Base-by-base conservation (phyloP, 2,888 invertebrate species). In the Ecdyonurus torrentis region DNA sequence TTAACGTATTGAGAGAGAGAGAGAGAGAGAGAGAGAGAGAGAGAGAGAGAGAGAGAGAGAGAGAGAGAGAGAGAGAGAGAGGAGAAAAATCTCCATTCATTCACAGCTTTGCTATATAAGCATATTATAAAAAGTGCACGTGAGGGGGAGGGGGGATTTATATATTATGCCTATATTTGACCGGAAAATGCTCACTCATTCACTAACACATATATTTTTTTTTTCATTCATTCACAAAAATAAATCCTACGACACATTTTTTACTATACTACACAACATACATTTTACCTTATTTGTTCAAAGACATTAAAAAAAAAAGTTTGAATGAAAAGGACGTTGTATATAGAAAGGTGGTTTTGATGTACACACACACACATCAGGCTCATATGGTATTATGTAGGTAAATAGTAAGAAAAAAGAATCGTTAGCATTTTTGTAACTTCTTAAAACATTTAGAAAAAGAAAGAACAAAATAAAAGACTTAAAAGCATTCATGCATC, bases 71-170 rank as follows among this genome's bases (percentile, higher is more conserved):
- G 22, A 19, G 15, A 55, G n/a, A 63, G 10, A 24, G 5, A 25
- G 22, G n/a, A 62, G n/a, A 52, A 23, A 1, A 3, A 25, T 37
- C 37, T n/a, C 37, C 15, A 37, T 37, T 23, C 59, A 23, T 23
- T 23, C 24, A 7, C 59, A 7, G 23, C 15, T 59, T 20, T 59
- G 59, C 59, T 22, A 19, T 19, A 2, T 22, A n/a, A 59, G 23
- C 18, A 18, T n/a, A 59, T 18, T 3, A 5, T 55, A 7, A 2
- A 22, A 55, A 59, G 64, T 60, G 55, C 59, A 66, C 65, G 62
- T 65, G 62, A 63, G 64, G 65, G 63, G 63, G 63, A 63, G 63
- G 63, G 63, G 62, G 65, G 58, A 60, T 58, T 63, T 65, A 62
- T 63, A 67, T 66, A 64, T 37, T 5, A 37, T 37, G 37, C 37